phyloP scores from a whole-genome alignment of 2,113 vertebrate genomes.

The Ardeotis arabs region DNA sequence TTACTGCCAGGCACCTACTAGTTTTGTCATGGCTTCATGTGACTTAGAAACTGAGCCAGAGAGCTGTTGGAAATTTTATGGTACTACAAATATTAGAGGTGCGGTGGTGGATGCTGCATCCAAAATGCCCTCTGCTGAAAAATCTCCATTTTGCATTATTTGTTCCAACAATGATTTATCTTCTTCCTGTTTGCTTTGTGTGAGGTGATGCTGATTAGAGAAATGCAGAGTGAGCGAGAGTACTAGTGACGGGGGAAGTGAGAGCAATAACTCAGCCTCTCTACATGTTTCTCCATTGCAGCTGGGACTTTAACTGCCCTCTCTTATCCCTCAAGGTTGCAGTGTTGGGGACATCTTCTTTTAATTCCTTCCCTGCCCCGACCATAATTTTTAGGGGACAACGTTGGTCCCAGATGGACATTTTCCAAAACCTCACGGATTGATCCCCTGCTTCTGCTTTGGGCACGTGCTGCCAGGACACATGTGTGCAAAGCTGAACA shows the following conservation, averaged over 20 bases:
- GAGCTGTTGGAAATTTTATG: not conserved
- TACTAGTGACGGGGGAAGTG: not conserved
- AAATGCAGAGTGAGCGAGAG: not conserved
- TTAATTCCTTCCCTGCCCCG: accelerated
- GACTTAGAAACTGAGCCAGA: not conserved
- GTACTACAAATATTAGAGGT: not conserved
- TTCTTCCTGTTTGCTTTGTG: not conserved
- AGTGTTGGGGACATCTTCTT: not conserved
- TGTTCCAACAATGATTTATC: not conserved
- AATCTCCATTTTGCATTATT: not conserved
- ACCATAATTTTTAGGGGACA: not conserved
- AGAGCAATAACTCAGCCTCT: not conserved
- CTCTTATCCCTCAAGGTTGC: not conserved
- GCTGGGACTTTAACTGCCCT: not conserved
- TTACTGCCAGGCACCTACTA: not conserved
- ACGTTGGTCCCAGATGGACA: not conserved
- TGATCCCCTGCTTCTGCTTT: not conserved
- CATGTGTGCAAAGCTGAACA: not conserved
- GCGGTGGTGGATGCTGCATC: not conserved
- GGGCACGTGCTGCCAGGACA: not conserved
- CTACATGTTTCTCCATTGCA: not conserved
- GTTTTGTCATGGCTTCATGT: not conserved
- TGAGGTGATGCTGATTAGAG: not conserved
- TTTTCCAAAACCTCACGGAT: not conserved
- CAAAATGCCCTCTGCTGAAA: not conserved